Evolutionary conservation across 2,888 invertebrate genomes (phyloP).

Genomic region (Cephonodes hylas): DNA sequence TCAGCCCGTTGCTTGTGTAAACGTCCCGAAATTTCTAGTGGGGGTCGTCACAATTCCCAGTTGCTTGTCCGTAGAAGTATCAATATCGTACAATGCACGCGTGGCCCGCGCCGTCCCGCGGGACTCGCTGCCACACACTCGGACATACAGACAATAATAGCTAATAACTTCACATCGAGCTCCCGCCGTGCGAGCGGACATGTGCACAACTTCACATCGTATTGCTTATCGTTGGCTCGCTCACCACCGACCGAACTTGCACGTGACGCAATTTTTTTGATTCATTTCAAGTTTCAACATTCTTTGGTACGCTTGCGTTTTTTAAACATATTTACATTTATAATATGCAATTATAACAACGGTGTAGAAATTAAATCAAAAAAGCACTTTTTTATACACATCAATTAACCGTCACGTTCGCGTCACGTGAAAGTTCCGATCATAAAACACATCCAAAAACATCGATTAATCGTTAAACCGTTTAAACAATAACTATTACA

Average conservation of each 20-base stretch:
- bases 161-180: conserved; percentile 19
- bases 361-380: conserved; percentile 7
- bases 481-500: conserved; percentile 6
- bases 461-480: conserved; percentile 3
- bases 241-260: neutral
- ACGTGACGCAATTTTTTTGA: neutral
- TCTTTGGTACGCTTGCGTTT: conserved; percentile 6
- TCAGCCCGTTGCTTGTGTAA: no score
- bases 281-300: neutral
- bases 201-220: neutral
- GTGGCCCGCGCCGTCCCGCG: conserved; percentile 25
- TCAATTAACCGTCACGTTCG: neutral
- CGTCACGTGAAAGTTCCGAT: neutral
- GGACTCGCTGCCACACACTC: neutral
- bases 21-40: no score
- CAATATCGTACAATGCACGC: conserved; percentile 30
- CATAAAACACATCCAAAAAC: conserved; percentile 8
- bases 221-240: neutral
- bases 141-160: conserved; percentile 27
- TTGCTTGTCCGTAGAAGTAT: neutral
- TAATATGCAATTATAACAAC: conserved; percentile 3
- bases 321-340: conserved; percentile 1
- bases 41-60: neutral
- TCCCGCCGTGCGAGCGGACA: conserved; percentile 60
- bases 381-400: neutral